phyloP scores from a whole-genome alignment of 2,113 vertebrate species.

The Laticauda laticaudata region DNA sequence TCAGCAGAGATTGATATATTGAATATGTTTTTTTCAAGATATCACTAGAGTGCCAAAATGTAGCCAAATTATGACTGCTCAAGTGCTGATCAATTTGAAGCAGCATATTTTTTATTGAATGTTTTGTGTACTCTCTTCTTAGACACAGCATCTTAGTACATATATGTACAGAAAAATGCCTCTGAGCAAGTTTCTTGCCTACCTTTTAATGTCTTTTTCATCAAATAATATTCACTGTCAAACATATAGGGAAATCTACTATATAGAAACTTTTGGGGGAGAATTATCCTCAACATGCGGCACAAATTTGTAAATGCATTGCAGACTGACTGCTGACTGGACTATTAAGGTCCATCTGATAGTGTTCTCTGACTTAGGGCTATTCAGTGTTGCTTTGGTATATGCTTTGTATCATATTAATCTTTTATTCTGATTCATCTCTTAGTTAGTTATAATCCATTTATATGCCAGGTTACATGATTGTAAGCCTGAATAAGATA shows the following conservation, averaged over 20 bases:
- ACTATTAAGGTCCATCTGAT: background rate
- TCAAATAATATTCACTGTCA: background rate
- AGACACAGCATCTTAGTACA: background rate
- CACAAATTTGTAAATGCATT: background rate
- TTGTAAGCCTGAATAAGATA: background rate
- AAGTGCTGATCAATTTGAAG: background rate
- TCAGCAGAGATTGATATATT: background rate
- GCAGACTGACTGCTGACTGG: background rate
- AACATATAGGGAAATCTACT: background rate
- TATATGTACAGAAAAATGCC: background rate
- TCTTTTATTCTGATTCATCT: background rate
- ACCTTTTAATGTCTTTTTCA: background rate
- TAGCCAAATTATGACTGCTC: background rate
- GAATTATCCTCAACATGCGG: background rate
- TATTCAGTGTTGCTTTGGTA: background rate
- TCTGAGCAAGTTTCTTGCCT: background rate
- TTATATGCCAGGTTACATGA: background rate
- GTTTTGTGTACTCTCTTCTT: background rate
- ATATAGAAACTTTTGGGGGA: background rate
- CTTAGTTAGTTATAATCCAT: background rate
- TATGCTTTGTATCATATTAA: background rate
- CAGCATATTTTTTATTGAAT: background rate
- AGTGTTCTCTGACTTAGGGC: background rate
- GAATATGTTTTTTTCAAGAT: background rate
- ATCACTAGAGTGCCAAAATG: background rate